Evolutionary conservation across 1,140 invertebrate species (phyloP).

Genomic region (Cotesia glomerata): DNA sequence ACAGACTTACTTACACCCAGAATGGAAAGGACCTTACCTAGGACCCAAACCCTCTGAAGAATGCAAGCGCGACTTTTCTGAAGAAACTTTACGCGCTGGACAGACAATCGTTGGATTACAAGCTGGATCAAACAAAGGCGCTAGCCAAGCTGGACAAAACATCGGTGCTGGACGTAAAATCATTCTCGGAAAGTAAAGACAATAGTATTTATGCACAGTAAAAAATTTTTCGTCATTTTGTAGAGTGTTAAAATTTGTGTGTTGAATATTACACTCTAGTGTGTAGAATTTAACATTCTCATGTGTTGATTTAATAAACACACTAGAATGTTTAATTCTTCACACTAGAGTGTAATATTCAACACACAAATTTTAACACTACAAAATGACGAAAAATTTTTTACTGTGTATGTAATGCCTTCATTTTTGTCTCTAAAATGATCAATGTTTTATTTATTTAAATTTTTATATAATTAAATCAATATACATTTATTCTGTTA

Average conservation of each 20-base stretch:
- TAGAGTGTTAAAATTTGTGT: too few species aligned
- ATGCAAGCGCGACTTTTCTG: constrained; percentile 86
- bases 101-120: constrained; percentile 88
- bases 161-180: constrained; percentile 88
- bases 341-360: too few species aligned
- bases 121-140: constrained; percentile 90
- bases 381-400: too few species aligned
- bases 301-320: too few species aligned
- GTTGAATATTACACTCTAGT: too few species aligned
- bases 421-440: background rate
- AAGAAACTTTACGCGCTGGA: constrained; percentile 85
- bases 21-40: constrained; percentile 84
- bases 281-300: too few species aligned
- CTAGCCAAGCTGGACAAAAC: constrained; percentile 86
- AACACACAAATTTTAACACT: too few species aligned
- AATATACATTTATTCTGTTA: too few species aligned
- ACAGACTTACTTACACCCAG: constrained; percentile 85
- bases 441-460: constrained; percentile 15
- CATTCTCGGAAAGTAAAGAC: constrained; percentile 75
- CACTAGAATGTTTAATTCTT: too few species aligned
- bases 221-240: too few species aligned
- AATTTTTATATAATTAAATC: constrained; percentile 6
- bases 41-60: constrained; percentile 87
- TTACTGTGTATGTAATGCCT: background rate
- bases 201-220: background rate